Conservation (phyloP, 1,140 invertebrate species). For the Zaprionus inermis region DNA sequence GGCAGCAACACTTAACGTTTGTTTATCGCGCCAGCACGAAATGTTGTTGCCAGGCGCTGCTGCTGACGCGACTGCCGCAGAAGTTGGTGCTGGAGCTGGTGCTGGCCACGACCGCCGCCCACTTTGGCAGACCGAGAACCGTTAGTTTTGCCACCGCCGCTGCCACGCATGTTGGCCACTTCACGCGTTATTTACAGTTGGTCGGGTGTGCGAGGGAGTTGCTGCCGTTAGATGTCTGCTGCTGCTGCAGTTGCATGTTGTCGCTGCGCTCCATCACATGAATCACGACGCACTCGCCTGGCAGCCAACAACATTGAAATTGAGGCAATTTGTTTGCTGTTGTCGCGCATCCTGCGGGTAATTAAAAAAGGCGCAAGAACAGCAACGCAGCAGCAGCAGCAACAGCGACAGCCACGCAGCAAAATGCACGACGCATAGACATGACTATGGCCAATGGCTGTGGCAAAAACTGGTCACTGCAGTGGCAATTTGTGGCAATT, state of each 20-base stretch:
- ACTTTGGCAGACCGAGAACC: conserved; percentile 65
- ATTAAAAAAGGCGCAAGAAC: conserved; percentile 83
- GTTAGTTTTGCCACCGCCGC: conserved; percentile 73
- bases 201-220: conserved; percentile 63
- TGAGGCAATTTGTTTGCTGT: conserved; percentile 83
- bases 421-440: conserved; percentile 54
- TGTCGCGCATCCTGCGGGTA: conserved; percentile 83
- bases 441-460: conserved; percentile 54
- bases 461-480: conserved; percentile 78
- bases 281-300: conserved; percentile 73
- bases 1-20: conserved; percentile 79
- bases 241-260: conserved; percentile 55
- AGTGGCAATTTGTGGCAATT: conserved; percentile 83
- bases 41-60: conserved; percentile 76
- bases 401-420: conserved; percentile 37
- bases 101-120: conserved; percentile 57
- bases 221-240: conserved; percentile 70
- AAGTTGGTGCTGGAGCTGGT: conserved; percentile 22
- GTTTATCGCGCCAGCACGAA: conserved; percentile 73
- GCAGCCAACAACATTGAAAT: conserved; percentile 78
- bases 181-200: conserved; percentile 81
- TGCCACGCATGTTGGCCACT: conserved; percentile 80
- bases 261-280: conserved; percentile 74
- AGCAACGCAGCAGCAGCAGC: conserved; percentile 50
- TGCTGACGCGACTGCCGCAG: conserved; percentile 49